These are phyloP conservation scores for Slavum lentiscoides DNA, from an alignment of 2,888 invertebrate genomes.

Conservation along the genomic window DNA sequence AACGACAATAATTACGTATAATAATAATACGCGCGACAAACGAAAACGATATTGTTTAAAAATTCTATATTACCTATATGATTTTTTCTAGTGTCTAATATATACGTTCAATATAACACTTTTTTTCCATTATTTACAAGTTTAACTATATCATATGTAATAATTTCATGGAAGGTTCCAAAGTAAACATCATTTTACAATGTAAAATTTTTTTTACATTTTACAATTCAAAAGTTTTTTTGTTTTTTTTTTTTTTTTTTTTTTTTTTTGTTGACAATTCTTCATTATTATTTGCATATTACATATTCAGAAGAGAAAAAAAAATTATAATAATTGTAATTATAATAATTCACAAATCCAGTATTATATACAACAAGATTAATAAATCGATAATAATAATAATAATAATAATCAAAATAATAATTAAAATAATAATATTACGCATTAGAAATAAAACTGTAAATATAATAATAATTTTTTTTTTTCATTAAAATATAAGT, in stretches of 20 bases:
- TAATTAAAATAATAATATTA: conserved; percentile 45
- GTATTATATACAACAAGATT: conserved; percentile 19
- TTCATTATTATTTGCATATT: conserved; percentile 37
- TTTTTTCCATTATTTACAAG: conserved; percentile 51
- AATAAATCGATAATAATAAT: conserved; percentile 46
- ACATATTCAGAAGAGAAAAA: not conserved
- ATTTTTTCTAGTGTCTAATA: conserved; percentile 45
- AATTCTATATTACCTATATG: conserved; percentile 52
- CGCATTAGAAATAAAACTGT: conserved; percentile 42
- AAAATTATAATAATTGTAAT: conserved; percentile 36
- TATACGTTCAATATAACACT: conserved; percentile 45
- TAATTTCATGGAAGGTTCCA: conserved; percentile 49
- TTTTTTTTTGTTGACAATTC: not conserved
- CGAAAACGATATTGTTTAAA: conserved; percentile 36
- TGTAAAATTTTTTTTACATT: conserved; percentile 19
- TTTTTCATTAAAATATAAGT: conserved; percentile 22
- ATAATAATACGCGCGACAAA: not conserved
- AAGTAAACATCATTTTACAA: conserved; percentile 45
- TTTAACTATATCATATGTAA: conserved; percentile 36
- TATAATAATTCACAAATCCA: not conserved
- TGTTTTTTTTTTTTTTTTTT: conserved; percentile 17
- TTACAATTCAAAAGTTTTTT: conserved; percentile 4
- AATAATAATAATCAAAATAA: conserved; percentile 44
- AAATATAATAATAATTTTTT: conserved; percentile 27
- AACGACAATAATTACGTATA: too few species aligned